Evolutionary conservation across 2,888 invertebrate species (phyloP).

Genomic region (Conistra vaccinii): DNA sequence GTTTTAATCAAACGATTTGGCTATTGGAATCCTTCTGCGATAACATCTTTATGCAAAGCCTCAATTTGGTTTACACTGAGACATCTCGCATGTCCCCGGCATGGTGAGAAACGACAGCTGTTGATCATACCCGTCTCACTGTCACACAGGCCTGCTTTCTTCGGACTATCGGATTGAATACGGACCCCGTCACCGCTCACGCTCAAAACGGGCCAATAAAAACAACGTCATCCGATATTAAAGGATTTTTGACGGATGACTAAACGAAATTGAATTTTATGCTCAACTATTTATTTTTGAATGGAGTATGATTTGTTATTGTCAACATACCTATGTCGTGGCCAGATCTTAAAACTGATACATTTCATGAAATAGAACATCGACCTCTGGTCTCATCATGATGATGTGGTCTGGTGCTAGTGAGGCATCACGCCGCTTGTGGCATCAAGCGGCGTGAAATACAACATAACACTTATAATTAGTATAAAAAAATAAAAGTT

Average conservation of each 20-base stretch:
- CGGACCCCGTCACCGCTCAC: neutral
- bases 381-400: too few relatives aligned
- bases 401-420: too few relatives aligned
- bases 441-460: too few relatives aligned
- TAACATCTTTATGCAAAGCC: neutral
- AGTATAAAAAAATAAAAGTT: too few relatives aligned
- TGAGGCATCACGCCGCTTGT: too few relatives aligned
- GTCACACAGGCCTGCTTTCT: constrained; percentile 40
- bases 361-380: too few relatives aligned
- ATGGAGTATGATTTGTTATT: neutral
- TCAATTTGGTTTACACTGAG: constrained; percentile 23
- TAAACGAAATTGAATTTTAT: constrained; percentile 10
- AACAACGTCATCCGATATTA: constrained; percentile 30
- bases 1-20: neutral
- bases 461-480: too few relatives aligned
- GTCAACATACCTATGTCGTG: neutral
- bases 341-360: too few relatives aligned
- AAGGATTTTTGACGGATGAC: constrained; percentile 9
- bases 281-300: neutral
- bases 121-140: constrained; percentile 52
- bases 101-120: constrained; percentile 44
- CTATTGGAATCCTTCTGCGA: neutral
- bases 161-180: constrained; percentile 17
- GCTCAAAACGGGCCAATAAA: constrained; percentile 37
- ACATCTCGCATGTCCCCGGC: constrained; percentile 1